Base-by-base conservation (phyloP, 2,888 invertebrate species). In the Pterobdella sp. region DNA sequence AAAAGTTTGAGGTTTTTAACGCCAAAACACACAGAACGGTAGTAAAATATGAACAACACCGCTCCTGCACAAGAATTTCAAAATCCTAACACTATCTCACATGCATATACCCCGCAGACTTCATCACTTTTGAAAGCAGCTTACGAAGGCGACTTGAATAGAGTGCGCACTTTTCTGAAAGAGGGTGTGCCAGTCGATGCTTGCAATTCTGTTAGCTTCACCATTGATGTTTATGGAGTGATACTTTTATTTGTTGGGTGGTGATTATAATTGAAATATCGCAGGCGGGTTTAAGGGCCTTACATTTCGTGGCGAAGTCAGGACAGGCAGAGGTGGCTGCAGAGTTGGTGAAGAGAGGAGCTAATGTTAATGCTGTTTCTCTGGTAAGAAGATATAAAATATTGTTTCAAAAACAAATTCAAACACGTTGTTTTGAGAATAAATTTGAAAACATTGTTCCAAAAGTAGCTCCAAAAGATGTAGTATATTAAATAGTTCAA, bases 251-350 rank as follows among this genome's bases (percentile, higher is more conserved):
- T 26, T 7, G 7, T n/a, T 63, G 4, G 7, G 63, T 63, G 7
- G 63, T 63, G 7, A n/a, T 42, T 42, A 18, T 42, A 14, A 18
- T 42, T 42, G 42, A 14, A 14, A 49, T 14, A 29, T 26, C 7
- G 31, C 34, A 77, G 77, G 73, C 74, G 26, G 77, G 77, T n/a
- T 64, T 77, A 31, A 76, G 76, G 66, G 77, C 77, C 14, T 32
- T 77, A 2, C 77, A 77, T 52, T 77, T 77, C 66, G 76, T 77
- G 10, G 77, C 77, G n/a, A 77, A 77, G 63, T 74, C 73, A 29
- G 76, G 76, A 36, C 73, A 76, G 60, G 75, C 74, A n/a, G 77
- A 77, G 32, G 42, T 77, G 56, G 74, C 74, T 10, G 64, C 65
- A 22, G 77, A 76, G 64, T 74, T 77, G 37, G 49, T 77, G 22